Evolutionary conservation across 1,140 invertebrate genomes (phyloP).

Genomic region (Nautilus pompilius): DNA sequence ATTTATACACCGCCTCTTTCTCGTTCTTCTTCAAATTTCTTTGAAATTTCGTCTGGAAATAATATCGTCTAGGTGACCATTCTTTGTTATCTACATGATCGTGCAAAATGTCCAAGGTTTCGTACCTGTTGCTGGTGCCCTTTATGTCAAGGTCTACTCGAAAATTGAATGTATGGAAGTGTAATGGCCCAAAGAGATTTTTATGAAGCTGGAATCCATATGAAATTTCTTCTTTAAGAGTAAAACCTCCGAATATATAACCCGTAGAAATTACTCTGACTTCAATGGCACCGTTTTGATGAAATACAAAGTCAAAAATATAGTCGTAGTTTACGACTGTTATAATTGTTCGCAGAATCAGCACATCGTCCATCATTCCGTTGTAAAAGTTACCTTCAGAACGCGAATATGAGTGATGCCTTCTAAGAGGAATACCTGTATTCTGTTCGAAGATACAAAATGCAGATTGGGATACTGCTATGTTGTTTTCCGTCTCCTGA

Average conservation of each 20-base stretch:
- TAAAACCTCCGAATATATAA: conserved; percentile 21
- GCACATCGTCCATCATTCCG: conserved; percentile 31
- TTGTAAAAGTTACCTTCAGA: conserved; percentile 24
- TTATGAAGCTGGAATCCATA: conserved; percentile 27
- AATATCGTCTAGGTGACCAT: conserved; percentile 7
- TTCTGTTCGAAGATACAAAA: conserved; percentile 47
- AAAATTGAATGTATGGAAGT: conserved; percentile 38
- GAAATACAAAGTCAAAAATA: conserved; percentile 42
- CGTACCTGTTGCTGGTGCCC: conserved; percentile 29
- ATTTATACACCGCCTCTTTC: conserved; percentile 22
- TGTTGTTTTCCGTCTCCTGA: conserved; percentile 14
- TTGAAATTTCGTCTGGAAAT: conserved; percentile 19
- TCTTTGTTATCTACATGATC: conserved; percentile 12
- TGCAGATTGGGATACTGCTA: conserved; percentile 10
- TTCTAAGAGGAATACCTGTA: conserved; percentile 30
- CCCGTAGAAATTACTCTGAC: conserved; percentile 28
- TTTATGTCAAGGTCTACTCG: conserved; percentile 34
- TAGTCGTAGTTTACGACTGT: conserved; percentile 46
- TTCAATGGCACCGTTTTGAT: conserved; percentile 40
- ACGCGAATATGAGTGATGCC: conserved; percentile 24
- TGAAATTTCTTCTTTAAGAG: conserved; percentile 8
- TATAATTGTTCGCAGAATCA: conserved; percentile 30
- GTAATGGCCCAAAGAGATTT: conserved; percentile 21
- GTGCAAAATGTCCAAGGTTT: conserved; percentile 28
- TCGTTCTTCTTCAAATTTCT: conserved; percentile 12